Evolutionary conservation across 2,113 vertebrate species (phyloP), one percentile per base, ranked within the genome.

Genomic region (Myiozetetes cayanensis): DNA sequence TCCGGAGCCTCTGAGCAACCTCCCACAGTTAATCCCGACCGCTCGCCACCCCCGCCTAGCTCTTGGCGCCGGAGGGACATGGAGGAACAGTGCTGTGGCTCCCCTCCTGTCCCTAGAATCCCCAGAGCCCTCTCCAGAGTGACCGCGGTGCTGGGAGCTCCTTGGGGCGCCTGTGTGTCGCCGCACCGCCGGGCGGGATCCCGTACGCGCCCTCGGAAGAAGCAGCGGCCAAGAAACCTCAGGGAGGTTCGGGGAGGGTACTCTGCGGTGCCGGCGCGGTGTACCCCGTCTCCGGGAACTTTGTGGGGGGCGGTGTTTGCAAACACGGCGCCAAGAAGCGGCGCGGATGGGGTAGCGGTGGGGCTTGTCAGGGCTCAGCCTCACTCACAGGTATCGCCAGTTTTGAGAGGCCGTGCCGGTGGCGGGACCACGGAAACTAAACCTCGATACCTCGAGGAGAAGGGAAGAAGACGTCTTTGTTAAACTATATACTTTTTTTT

Each of bases 291-390:
- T 25, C 19, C 35, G 8, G 5, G 16, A 7, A 12, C 19, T 28
- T 28, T 33, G 56, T 20, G 14, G 3, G 8, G 13, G 6, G 8
- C 1, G 4, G 16, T 0, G 12, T 20, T 55, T 17, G 43, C 47
- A n/a, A 46, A 49, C 47, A 30, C 19, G 0, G 11, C 1, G 1
- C n/a, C 22, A 6, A 68, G 65, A 23, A 44, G 68, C 11, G 6
- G 13, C 1, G 12, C 2, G 24, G 66, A 22, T 22, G 20, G 6
- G 44, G 44, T 27, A 23, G 59, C 8, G 2, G n/a, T 6, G 30
- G 37, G 7, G 33, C 19, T 24, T 18, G 19, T 5, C 8, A 35
- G 19, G 50, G 44, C 16, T 59, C 79, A 43, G 52, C 30, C 7
- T 22, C 52, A 3, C 52, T 50, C 13, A 28, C 6, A 14, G 24